Base-by-base conservation (phyloP, 2,797 vertebrate genomes). In the Decapterus maruadsi region DNA sequence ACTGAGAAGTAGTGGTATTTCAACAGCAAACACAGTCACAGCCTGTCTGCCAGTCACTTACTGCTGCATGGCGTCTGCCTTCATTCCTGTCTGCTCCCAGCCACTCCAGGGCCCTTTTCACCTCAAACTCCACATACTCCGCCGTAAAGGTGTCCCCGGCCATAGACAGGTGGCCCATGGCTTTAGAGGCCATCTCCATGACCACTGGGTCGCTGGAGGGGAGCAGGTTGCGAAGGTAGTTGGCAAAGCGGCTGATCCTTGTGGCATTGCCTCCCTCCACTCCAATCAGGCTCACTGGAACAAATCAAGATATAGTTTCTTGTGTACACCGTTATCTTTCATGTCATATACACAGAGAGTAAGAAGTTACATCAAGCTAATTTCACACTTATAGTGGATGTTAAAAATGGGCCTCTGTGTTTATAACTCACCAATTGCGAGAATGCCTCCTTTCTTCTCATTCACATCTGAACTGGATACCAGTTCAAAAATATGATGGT, bases 131-230 rank as follows among this genome's bases (percentile, higher is more conserved):
- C 89, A 99, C 98, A 19, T 99, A 99, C 74, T 99, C 98, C 0
- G 98, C 98, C 0, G 98, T 99, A 77, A 99, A 99, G 62, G 97
- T 99, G 91, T 99, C 98, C 19, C 98, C 98, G 0, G 98, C 98
- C 97, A 99, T 99, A 0, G 98, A 98, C 1, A 99, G 94, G 75
- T 98, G 95, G 11, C 98, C 98, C 2, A 99, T 99, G 70, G 98
- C 98, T 90, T 99, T 99, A 70, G 98, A 99, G 11, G 97, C 98
- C 98, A 99, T 99, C 90, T 99, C 98, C 98, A 99, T 99, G 26
- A 99, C 98, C 31, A 97, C 96, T 0, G 97, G 94, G 89, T 99
- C 98, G 19, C 97, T 99, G 84, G 98, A 99, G 22, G 98, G 98
- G 59, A 99, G 95, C 63, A 99, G 96, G 92, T 99, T 99, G 67